A percentile compares a stretch with the other conserved stretches of the same genome.
Evolutionary conservation across 2,113 vertebrate species (phyloP).

Genomic region (Rhizomys pruinosus): DNA sequence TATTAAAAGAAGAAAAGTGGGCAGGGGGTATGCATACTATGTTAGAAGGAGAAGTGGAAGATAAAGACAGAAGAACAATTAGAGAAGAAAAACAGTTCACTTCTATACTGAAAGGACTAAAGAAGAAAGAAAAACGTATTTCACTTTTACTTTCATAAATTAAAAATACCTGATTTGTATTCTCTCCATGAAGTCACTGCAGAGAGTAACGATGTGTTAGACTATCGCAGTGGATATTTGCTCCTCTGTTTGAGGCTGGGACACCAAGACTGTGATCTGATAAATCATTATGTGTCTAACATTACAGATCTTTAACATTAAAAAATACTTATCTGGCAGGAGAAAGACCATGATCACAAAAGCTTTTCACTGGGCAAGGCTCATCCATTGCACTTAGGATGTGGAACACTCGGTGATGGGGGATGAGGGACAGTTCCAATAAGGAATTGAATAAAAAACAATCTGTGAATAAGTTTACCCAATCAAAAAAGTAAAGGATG

Average conservation of each 20-base stretch:
- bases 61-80: neutral
- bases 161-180: neutral
- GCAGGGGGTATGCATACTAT: neutral
- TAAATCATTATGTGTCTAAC: neutral
- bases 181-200: neutral
- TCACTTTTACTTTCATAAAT: neutral
- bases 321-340: neutral
- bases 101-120: neutral
- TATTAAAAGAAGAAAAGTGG: neutral
- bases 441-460: neutral
- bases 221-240: neutral
- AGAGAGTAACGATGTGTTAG: neutral
- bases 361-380: too few relatives aligned
- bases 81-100: neutral
- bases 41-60: neutral
- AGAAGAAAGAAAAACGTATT: constrained; percentile 3
- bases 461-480: neutral
- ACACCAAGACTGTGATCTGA: neutral
- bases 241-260: neutral
- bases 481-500: neutral
- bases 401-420: too few relatives aligned
- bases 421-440: too few relatives aligned
- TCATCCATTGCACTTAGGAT: too few relatives aligned
- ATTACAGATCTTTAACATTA: neutral
- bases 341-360: too few relatives aligned